A percentile compares a stretch with the other conserved stretches of the same genome.
These are phyloP conservation scores for Serripes groenlandicus DNA, from an alignment of 2,888 invertebrate genomes.

Conservation along the genomic window DNA sequence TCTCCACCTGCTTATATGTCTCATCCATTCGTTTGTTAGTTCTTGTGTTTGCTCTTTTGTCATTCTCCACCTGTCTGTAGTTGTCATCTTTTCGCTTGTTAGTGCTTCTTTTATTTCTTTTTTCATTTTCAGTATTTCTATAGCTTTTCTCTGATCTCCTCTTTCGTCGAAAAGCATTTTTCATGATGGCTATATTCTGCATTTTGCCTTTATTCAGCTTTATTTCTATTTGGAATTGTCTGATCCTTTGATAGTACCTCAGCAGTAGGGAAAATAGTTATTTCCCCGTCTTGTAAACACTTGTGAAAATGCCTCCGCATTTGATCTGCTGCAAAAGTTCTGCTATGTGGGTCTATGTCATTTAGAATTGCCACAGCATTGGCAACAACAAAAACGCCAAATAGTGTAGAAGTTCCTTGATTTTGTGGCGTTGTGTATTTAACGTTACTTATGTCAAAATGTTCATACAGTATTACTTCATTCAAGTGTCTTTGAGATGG, in stretches of 20 bases:
- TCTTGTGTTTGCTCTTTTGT: neutral
- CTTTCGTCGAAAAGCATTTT: too few species aligned
- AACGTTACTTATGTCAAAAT: conserved; percentile 13
- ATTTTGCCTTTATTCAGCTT: too few species aligned
- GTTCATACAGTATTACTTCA: conserved; percentile 10
- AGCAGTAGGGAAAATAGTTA: conserved; percentile 19
- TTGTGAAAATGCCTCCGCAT: conserved; percentile 23
- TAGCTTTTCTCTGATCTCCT: neutral
- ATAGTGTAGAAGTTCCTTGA: conserved; percentile 16
- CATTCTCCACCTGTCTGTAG: neutral
- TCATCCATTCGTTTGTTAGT: neutral
- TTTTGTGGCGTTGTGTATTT: conserved; percentile 28
- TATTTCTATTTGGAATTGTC: too few species aligned
- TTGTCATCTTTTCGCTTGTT: neutral
- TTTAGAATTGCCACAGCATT: conserved; percentile 22
- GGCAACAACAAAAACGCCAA: conserved; percentile 22
- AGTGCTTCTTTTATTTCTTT: neutral
- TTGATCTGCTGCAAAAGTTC: neutral
- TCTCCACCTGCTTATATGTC: too few species aligned
- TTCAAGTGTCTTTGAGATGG: conserved; percentile 20
- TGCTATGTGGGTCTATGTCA: conserved; percentile 13
- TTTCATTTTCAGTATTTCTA: neutral
- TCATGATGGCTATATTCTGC: too few species aligned
- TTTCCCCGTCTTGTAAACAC: conserved; percentile 22
- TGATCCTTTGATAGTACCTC: too few species aligned